phyloP scores from a whole-genome alignment of 2,888 invertebrate genomes.

The Strigamia crassipes region DNA sequence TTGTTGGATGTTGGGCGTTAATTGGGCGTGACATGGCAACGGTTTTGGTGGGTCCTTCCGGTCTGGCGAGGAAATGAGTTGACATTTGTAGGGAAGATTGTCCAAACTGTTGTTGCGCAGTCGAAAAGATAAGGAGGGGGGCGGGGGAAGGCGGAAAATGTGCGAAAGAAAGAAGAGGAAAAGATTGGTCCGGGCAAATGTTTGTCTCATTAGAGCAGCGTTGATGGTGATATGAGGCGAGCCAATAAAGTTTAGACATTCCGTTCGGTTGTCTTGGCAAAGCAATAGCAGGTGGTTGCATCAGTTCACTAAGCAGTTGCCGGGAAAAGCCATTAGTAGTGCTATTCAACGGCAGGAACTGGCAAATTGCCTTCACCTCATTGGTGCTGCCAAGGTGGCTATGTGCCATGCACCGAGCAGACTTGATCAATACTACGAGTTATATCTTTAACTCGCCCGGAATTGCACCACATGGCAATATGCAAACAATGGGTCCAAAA shows the following conservation, averaged over 20 bases:
- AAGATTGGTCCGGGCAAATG: not conserved
- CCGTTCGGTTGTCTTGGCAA: slow-evolving; percentile 12
- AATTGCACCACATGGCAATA: too few relatives aligned
- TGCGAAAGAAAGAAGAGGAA: not conserved
- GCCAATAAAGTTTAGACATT: slow-evolving; percentile 30
- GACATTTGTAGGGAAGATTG: not conserved
- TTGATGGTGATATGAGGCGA: not conserved
- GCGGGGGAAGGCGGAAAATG: not conserved
- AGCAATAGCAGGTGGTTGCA: slow-evolving; percentile 34
- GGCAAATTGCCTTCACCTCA: slow-evolving; percentile 30
- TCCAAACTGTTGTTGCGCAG: not conserved
- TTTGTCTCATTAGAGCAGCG: not conserved
- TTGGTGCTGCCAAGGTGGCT: slow-evolving; percentile 21
- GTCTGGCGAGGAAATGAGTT: not conserved
- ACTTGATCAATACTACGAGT: not conserved
- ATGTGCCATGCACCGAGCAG: not conserved
- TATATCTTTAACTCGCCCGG: too few relatives aligned
- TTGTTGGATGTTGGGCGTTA: not conserved
- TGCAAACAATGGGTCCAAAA: too few relatives aligned
- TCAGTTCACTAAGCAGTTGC: slow-evolving; percentile 34
- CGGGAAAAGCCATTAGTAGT: slow-evolving; percentile 31
- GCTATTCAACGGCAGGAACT: slow-evolving; percentile 33
- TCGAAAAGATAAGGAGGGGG: not conserved
- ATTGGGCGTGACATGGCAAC: not conserved
- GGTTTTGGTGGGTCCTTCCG: not conserved